Evolutionary conservation across 2,797 vertebrate species (phyloP), one percentile per base, ranked within the genome.

Genomic region (Chromis chromis): DNA sequence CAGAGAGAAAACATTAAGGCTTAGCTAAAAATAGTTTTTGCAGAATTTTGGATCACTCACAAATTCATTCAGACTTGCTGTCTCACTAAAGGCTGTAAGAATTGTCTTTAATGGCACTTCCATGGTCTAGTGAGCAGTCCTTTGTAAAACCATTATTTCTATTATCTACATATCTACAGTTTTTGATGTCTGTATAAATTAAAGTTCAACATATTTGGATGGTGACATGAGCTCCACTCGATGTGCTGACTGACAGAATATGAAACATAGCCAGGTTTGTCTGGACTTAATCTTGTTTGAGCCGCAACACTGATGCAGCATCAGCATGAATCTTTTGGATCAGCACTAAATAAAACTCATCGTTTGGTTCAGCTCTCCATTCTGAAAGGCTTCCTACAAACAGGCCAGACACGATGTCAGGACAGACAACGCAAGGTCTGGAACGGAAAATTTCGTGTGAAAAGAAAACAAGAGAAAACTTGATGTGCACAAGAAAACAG

Each of bases 131-230:
- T 85, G 87, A 90, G 87, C 85, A 84, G 84, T 88, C 79, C 79
- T 80, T 84, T 85, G 79, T 82, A 76, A 87, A 91, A 88, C 79
- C 70, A 59, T 57, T 78, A 73, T 70, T 86, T 77, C 78, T 86
- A 79, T 66, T 91, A 92, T 89, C 88, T 89, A 91, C 89, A 90
- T 90, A 93, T 89, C 87, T 91, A 91, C 89, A 91, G 85, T 79
- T 88, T 78, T 70, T 72, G 75, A 87, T 86, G 83, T 88, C 78
- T 74, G 74, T 81, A 90, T 88, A 87, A 86, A 82, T 85, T 79
- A 89, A 81, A 82, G 70, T 67, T 86, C 55, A 57, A 68, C 66
- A 64, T 75, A 78, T 84, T 77, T 83, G 80, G 78, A 86, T 85
- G 82, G 48, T 76, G 77, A 83, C 67, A 48, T 31, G 59, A 79